Conservation (phyloP, 1,140 invertebrate genomes). For the Papilio polyxenes region DNA sequence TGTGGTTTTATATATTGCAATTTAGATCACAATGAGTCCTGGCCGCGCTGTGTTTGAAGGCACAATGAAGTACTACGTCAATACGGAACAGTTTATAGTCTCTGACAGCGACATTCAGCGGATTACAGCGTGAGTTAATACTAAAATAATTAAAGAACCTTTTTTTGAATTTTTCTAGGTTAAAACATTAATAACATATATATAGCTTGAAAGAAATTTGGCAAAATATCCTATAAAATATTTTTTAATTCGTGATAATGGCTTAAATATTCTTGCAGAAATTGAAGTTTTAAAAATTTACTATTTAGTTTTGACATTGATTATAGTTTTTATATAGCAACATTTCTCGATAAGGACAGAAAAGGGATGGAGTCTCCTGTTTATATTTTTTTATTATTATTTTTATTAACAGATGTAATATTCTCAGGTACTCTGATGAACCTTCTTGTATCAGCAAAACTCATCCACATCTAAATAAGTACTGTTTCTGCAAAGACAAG, state of each 20-base stretch:
- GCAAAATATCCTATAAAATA: too few species aligned
- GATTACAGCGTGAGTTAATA: slow-evolving; percentile 52
- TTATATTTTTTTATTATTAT: neutral
- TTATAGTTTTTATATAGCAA: too few species aligned
- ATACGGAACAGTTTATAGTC: slow-evolving; percentile 37
- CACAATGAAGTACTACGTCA: slow-evolving; percentile 44
- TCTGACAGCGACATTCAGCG: slow-evolving; percentile 51
- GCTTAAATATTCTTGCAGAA: too few species aligned
- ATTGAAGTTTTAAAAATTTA: too few species aligned
- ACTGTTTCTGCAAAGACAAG: slow-evolving; percentile 45
- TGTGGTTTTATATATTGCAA: neutral
- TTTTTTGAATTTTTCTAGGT: slow-evolving; percentile 6
- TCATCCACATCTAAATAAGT: slow-evolving; percentile 49
- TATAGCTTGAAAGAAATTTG: too few species aligned
- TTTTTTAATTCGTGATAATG: too few species aligned
- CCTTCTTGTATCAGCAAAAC: slow-evolving; percentile 44
- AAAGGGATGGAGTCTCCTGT: neutral
- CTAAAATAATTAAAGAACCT: neutral
- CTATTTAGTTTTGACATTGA: too few species aligned
- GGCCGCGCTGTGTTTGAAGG: slow-evolving; percentile 51
- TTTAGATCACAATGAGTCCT: slow-evolving; percentile 52
- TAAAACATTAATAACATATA: too few species aligned
- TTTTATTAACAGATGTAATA: neutral
- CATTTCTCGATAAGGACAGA: too few species aligned
- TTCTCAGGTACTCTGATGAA: slow-evolving; percentile 48